Percentiles rank a stretch among this genome's conserved stretches.
These are phyloP conservation scores for Threskiornis aethiopicus DNA, from an alignment of 2,797 vertebrate genomes.

Conservation along the genomic window DNA sequence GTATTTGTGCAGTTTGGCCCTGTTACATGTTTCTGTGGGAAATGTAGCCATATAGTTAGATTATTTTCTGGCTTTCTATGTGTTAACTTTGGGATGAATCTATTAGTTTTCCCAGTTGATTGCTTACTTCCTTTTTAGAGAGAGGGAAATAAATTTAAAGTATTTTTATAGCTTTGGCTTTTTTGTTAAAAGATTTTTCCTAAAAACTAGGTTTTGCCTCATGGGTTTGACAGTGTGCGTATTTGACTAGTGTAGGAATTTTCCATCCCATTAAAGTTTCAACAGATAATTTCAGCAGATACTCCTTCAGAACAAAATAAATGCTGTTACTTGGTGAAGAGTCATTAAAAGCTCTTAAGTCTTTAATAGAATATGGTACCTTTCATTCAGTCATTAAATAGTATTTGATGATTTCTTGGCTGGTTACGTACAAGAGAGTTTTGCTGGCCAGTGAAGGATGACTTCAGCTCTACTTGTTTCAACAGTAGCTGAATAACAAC, in stretches of 20 bases:
- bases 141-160: not conserved
- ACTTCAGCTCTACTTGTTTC: not conserved
- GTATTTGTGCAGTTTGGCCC: constrained; percentile 4
- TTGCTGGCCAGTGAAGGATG: not conserved
- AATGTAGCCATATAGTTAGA: not conserved
- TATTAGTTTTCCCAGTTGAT: constrained; percentile 14
- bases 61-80: not conserved
- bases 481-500: not conserved
- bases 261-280: constrained; percentile 43
- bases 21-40: not conserved
- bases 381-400: not conserved
- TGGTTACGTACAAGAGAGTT: not conserved
- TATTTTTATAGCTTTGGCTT: not conserved
- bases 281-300: constrained; percentile 37
- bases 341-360: not conserved
- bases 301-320: not conserved
- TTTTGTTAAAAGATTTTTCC: not conserved
- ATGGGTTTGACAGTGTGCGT: not conserved
- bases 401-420: not conserved
- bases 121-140: not conserved
- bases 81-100: constrained; percentile 24
- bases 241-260: constrained; percentile 15
- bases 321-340: not conserved
- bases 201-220: constrained; percentile 15
- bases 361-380: not conserved